Evolutionary conservation across 1,140 invertebrate genomes (phyloP).

Genomic region (Trichonephila inaurata): DNA sequence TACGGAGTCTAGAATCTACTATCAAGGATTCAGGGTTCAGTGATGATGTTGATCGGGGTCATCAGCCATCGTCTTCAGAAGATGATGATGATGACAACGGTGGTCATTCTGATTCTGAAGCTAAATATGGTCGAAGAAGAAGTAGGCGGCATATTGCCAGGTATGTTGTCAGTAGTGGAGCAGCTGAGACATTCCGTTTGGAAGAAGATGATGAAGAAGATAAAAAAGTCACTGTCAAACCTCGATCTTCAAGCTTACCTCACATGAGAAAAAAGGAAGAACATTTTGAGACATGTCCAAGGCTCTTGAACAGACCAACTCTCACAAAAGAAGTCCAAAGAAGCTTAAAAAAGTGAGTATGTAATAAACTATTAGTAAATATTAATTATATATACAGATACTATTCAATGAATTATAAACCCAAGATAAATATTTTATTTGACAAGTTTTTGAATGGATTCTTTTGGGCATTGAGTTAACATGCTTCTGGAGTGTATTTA

Average conservation of each 20-base stretch:
- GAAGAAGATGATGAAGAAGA: conserved; percentile 63
- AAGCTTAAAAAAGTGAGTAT: conserved; percentile 73
- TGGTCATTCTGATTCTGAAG: conserved; percentile 47
- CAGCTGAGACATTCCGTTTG: conserved; percentile 60
- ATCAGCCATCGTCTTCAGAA: conserved; percentile 18
- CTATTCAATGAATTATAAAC: too few species aligned
- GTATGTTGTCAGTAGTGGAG: conserved; percentile 66
- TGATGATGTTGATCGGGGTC: conserved; percentile 66
- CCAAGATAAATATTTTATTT: too few species aligned
- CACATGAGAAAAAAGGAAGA: conserved; percentile 61
- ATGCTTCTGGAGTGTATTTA: too few species aligned
- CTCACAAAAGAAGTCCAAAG: conserved; percentile 71
- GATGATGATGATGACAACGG: conserved; percentile 24
- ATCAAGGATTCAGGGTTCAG: conserved; percentile 77
- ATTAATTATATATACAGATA: too few species aligned
- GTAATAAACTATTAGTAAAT: not conserved
- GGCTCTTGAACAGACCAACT: conserved; percentile 67
- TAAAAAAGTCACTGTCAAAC: not conserved
- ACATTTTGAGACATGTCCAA: conserved; percentile 23
- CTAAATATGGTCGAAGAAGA: not conserved
- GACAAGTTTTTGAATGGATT: too few species aligned
- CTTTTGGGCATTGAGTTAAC: too few species aligned
- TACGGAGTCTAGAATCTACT: conserved; percentile 71
- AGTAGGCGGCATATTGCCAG: conserved; percentile 38
- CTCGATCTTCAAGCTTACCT: conserved; percentile 69